Evolutionary conservation across 1,140 invertebrate genomes (phyloP).

Genomic region (Bombus fervidus): DNA sequence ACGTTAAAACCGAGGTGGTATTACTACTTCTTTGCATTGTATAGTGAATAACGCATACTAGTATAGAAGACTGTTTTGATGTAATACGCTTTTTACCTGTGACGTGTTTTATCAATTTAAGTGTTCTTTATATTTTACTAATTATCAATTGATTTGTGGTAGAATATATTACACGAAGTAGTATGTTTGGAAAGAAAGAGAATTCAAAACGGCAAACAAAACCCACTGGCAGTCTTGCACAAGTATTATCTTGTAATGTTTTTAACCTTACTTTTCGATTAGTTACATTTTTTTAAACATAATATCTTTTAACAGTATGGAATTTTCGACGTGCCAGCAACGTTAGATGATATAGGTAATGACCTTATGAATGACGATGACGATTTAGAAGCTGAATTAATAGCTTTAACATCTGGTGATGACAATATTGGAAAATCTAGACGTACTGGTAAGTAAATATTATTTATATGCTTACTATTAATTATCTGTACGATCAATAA

Average conservation of each 20-base stretch:
- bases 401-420: conserved; percentile 87
- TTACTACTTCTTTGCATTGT: not conserved
- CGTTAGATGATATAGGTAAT: conserved; percentile 84
- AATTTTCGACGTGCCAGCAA: conserved; percentile 88
- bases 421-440: conserved; percentile 80
- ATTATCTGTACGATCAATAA: not conserved
- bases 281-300: conserved; percentile 1
- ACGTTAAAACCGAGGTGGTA: not conserved
- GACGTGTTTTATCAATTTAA: not conserved
- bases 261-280: conserved; percentile 34
- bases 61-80: not conserved
- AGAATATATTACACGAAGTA: conserved; percentile 2
- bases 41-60: conserved; percentile 8
- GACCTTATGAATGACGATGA: conserved; percentile 84
- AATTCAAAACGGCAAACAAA: conserved; percentile 77
- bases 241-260: conserved; percentile 73
- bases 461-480: not conserved
- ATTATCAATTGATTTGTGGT: conserved; percentile 3
- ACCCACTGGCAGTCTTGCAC: conserved; percentile 78
- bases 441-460: conserved; percentile 78
- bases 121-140: conserved; percentile 8
- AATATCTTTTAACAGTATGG: conserved; percentile 84
- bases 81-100: not conserved
- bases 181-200: conserved; percentile 83
- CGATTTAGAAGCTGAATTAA: conserved; percentile 93